phyloP scores from a whole-genome alignment of 2,113 vertebrate species.

The Fulmarus glacialis region DNA sequence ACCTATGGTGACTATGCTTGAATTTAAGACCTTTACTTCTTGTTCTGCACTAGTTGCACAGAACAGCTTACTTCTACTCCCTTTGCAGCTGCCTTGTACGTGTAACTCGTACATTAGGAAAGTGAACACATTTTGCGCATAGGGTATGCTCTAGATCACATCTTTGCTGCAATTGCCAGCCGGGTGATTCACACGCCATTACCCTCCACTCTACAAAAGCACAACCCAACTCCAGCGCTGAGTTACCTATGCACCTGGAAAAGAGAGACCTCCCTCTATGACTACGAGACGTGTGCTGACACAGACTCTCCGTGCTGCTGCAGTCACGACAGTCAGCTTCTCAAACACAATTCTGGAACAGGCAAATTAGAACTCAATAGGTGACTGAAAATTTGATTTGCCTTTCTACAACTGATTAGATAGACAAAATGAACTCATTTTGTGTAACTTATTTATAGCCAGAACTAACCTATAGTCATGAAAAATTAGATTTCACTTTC shows the following conservation, averaged over 20 bases:
- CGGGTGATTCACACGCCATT: fast-evolving
- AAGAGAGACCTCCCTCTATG: background rate
- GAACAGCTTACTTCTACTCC: background rate
- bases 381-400: background rate
- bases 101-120: fast-evolving
- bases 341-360: background rate
- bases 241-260: background rate
- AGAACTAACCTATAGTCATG: background rate
- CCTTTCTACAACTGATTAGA: background rate
- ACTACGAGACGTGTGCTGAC: fast-evolving
- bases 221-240: background rate
- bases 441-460: background rate
- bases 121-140: fast-evolving
- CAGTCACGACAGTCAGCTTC: background rate
- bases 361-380: background rate
- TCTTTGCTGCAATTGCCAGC: background rate
- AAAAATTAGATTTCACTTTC: background rate
- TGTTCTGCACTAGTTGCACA: background rate
- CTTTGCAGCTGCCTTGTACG: fast-evolving
- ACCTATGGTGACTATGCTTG: background rate
- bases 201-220: background rate
- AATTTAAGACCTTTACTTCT: background rate
- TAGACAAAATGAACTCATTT: background rate
- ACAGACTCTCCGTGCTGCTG: background rate
- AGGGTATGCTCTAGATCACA: background rate